These are phyloP conservation scores for Alexandromys fortis DNA, from an alignment of 2,113 vertebrate species.

Conservation along the genomic window DNA sequence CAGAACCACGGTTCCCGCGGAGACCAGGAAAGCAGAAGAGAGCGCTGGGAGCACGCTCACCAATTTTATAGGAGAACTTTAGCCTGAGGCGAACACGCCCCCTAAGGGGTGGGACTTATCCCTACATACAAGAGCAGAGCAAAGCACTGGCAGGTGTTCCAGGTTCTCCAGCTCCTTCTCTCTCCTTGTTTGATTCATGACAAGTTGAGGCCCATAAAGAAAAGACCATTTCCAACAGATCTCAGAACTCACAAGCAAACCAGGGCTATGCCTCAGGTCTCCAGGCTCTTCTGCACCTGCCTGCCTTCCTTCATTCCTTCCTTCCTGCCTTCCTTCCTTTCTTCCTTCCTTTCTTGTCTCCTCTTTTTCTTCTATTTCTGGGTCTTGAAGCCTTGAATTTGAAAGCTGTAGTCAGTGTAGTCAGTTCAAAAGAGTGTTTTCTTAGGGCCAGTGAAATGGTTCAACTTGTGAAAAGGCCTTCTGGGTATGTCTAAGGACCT, in stretches of 20 bases:
- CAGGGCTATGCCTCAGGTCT: background rate
- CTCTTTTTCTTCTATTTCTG: background rate
- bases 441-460: background rate
- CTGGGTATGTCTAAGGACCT: background rate
- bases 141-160: background rate
- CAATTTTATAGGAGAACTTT: too few relatives aligned
- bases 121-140: background rate
- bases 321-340: too few relatives aligned
- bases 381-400: background rate
- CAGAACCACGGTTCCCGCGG: too few relatives aligned
- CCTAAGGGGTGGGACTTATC: too few relatives aligned
- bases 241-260: background rate
- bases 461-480: background rate
- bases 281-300: background rate
- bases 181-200: background rate
- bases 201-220: background rate
- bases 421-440: background rate
- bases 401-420: background rate
- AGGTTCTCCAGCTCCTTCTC: background rate
- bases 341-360: background rate
- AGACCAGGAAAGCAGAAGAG: too few relatives aligned
- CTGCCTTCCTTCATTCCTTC: too few relatives aligned
- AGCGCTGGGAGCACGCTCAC: too few relatives aligned
- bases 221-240: background rate
- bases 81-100: too few relatives aligned